A percentile compares a stretch with the other conserved stretches of the same genome.
Conservation (phyloP, 2,888 invertebrate species). For the Pristionchus exspectatus region DNA sequence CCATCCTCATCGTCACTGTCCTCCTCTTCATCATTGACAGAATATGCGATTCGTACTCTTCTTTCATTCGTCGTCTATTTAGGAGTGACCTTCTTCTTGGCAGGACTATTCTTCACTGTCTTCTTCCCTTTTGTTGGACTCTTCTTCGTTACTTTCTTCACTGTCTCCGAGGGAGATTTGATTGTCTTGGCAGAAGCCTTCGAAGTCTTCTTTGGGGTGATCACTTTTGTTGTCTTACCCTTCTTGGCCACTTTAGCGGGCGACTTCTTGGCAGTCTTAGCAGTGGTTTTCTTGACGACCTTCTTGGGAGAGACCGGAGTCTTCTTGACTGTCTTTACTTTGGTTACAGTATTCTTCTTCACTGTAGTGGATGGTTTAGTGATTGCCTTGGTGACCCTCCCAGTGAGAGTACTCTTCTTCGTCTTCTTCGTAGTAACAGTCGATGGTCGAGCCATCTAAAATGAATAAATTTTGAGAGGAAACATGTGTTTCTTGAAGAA, state of each 20-base stretch:
- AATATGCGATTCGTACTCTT: not conserved
- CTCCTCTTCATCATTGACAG: not conserved
- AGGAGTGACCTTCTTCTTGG: not conserved
- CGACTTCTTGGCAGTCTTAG: not conserved
- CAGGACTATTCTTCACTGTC: not conserved
- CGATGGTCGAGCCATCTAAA: not conserved
- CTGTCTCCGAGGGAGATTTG: not conserved
- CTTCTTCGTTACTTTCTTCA: not conserved
- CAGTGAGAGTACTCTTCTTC: not conserved
- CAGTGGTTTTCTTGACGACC: not conserved
- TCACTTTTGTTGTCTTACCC: not conserved
- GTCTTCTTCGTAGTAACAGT: not conserved
- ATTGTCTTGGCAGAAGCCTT: not conserved
- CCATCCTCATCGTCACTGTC: not conserved
- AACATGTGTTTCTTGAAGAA: not conserved
- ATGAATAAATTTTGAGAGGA: not conserved
- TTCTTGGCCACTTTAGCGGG: not conserved
- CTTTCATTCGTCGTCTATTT: not conserved
- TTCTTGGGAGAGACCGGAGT: not conserved
- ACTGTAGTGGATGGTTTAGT: not conserved
- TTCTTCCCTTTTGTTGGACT: not conserved
- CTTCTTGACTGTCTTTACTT: not conserved
- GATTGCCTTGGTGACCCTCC: not conserved
- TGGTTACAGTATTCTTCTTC: not conserved
- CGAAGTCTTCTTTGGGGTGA: not conserved